These are phyloP conservation scores for Ichneumon xanthorius DNA, from an alignment of 2,888 invertebrate genomes.

Conservation along the genomic window DNA sequence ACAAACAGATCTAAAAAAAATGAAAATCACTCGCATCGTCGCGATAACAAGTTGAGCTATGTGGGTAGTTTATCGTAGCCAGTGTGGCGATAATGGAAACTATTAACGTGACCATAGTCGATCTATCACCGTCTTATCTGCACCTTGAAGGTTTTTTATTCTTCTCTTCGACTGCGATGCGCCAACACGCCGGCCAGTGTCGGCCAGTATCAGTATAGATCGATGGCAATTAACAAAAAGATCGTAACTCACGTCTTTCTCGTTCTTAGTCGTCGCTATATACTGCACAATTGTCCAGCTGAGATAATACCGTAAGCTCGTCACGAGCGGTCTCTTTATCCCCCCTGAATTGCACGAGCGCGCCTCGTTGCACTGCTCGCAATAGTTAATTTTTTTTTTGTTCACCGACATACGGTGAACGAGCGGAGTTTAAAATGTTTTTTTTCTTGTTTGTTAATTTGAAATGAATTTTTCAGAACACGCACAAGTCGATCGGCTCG, in stretches of 20 bases:
- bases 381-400: neutral
- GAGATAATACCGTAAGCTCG: conserved; percentile 53
- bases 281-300: conserved; percentile 25
- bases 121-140: conserved; percentile 47
- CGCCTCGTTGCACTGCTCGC: conserved; percentile 2
- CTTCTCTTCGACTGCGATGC: neutral
- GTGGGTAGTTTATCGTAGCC: neutral
- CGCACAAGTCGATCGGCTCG: conserved; percentile 80
- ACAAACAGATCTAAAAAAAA: neutral
- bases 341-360: conserved; percentile 6
- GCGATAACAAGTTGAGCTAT: neutral
- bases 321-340: conserved; percentile 63
- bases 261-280: neutral
- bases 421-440: neutral
- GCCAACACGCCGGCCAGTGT: neutral
- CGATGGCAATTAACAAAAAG: neutral
- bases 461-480: conserved; percentile 74
- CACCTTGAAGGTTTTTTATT: conserved; percentile 42
- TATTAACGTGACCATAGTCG: conserved; percentile 17
- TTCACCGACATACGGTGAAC: neutral
- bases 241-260: too few species aligned
- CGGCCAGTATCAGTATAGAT: neutral
- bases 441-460: conserved; percentile 1
- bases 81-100: conserved; percentile 1
- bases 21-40: neutral